Conservation (phyloP, 2,888 invertebrate genomes). For the Brachyptera risi region DNA sequence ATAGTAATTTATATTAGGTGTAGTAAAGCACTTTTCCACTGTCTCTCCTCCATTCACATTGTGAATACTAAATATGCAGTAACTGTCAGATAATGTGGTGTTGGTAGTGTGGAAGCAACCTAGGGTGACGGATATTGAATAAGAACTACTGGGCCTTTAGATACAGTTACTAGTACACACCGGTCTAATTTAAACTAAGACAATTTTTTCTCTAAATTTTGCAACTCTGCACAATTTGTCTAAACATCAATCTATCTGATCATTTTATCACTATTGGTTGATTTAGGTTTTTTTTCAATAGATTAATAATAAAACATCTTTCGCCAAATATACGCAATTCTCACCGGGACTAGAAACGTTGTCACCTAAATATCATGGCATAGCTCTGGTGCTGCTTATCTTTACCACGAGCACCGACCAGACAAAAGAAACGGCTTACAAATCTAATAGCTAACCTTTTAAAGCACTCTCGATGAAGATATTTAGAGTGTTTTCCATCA, state of each 20-base stretch:
- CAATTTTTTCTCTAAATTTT: background rate
- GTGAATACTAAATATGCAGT: slow-evolving; percentile 34
- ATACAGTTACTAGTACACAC: slow-evolving; percentile 28
- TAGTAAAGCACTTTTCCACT: slow-evolving; percentile 30
- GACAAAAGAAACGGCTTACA: slow-evolving; percentile 30
- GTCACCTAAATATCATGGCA: slow-evolving; percentile 23
- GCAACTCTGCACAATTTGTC: slow-evolving; percentile 5
- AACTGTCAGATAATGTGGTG: slow-evolving; percentile 31
- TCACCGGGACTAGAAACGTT: slow-evolving; percentile 20
- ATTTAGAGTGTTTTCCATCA: slow-evolving; percentile 31
- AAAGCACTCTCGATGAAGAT: slow-evolving; percentile 30
- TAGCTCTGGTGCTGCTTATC: slow-evolving; percentile 20
- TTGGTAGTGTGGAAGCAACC: slow-evolving; percentile 31
- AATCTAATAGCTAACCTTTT: slow-evolving; percentile 23
- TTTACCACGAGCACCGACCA: slow-evolving; percentile 17
- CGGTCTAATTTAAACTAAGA: slow-evolving; percentile 23
- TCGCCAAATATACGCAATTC: background rate
- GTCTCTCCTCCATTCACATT: slow-evolving; percentile 30
- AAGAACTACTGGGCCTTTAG: slow-evolving; percentile 27
- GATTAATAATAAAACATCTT: background rate
- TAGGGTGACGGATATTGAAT: slow-evolving; percentile 27
- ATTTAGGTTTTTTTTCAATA: background rate
- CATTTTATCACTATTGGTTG: background rate
- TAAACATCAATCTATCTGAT: background rate
- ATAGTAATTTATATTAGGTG: slow-evolving; percentile 18